A percentile compares a stretch with the other conserved stretches of the same genome.
Evolutionary conservation across 2,888 invertebrate genomes (phyloP).

Genomic region (Acanthosepion lycidas): DNA sequence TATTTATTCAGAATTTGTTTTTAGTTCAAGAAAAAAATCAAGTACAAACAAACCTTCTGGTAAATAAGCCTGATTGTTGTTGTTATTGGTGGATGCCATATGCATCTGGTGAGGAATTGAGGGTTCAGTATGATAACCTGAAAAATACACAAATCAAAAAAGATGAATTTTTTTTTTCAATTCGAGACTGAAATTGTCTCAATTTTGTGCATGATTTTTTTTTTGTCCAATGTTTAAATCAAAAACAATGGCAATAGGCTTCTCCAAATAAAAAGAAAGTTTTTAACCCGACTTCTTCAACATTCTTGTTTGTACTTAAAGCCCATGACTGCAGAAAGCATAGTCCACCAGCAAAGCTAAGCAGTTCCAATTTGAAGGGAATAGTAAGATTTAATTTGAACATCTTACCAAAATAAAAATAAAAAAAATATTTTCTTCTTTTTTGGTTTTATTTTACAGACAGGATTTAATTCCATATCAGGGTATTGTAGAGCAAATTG

Average conservation of each 20-base stretch:
- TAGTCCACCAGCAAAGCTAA: background rate
- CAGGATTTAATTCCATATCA: no score
- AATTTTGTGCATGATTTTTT: background rate
- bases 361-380: background rate
- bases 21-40: no score
- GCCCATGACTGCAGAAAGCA: background rate
- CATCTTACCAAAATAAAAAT: no score
- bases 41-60: conserved; percentile 25
- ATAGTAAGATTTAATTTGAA: background rate
- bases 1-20: no score
- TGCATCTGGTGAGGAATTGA: conserved; percentile 43
- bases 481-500: no score
- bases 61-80: conserved; percentile 39
- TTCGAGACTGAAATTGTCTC: background rate
- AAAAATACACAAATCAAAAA: background rate
- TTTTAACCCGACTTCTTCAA: no score
- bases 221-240: background rate
- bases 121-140: conserved; percentile 40
- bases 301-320: background rate
- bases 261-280: background rate
- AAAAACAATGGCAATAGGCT: background rate
- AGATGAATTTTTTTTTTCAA: background rate
- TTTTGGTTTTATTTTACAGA: no score
- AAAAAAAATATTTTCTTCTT: no score
- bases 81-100: conserved; percentile 12